Conservation (phyloP, 2,888 invertebrate species). For the Graphium colonna region DNA sequence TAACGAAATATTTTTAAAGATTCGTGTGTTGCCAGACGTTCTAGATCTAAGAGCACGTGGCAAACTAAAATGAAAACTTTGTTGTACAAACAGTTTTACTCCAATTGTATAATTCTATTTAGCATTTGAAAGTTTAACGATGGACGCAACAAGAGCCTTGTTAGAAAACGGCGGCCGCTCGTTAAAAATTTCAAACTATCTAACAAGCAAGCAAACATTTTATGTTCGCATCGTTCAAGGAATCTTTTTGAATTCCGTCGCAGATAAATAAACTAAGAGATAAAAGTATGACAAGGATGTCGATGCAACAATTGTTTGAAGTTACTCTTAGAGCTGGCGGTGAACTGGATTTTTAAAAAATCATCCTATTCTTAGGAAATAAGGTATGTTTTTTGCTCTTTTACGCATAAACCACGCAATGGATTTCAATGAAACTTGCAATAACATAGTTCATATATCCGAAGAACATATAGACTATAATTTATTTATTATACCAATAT, state of each 20-base stretch:
- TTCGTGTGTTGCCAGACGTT: too few species aligned
- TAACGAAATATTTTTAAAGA: too few species aligned
- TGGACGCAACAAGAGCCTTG: conserved; percentile 1
- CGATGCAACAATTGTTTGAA: not conserved
- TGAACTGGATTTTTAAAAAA: too few species aligned
- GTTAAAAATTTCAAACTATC: conserved; percentile 16
- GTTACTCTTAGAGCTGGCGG: too few species aligned
- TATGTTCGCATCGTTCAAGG: not conserved
- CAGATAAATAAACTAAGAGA: not conserved
- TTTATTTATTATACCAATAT: too few species aligned
- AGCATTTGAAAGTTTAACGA: not conserved
- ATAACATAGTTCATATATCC: too few species aligned
- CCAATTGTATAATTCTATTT: not conserved
- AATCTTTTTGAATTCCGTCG: not conserved
- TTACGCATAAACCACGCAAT: too few species aligned
- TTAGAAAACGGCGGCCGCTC: not conserved
- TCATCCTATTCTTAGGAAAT: not conserved
- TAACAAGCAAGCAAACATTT: not conserved
- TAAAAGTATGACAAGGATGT: not conserved
- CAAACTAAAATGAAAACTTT: too few species aligned
- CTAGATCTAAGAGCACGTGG: too few species aligned
- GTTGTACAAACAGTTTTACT: not conserved
- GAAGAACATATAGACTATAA: too few species aligned
- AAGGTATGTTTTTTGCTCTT: too few species aligned
- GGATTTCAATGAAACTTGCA: too few species aligned